Percentiles rank a stretch among this genome's conserved stretches.
Evolutionary conservation across 2,888 invertebrate genomes (phyloP).

Genomic region (Drosophila leonis): DNA sequence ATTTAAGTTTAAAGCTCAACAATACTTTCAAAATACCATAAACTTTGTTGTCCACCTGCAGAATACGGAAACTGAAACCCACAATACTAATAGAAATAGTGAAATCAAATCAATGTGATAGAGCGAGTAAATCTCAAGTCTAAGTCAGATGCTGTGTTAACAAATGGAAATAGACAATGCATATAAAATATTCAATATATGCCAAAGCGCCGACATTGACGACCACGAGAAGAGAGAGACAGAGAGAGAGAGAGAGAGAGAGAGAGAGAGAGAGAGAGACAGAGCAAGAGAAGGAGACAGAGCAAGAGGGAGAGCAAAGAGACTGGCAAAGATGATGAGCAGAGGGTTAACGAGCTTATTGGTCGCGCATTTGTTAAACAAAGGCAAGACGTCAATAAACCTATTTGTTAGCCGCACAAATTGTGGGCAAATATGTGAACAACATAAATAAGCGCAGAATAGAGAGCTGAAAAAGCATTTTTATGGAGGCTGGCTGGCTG

Average conservation of each 20-base stretch:
- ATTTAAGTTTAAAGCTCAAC: background rate
- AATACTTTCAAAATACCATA: background rate
- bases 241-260: background rate
- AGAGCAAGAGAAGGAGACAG: background rate
- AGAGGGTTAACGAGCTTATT: slow-evolving; percentile 32
- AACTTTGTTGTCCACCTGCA: background rate
- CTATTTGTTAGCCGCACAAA: slow-evolving; percentile 61
- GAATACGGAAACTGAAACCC: too few relatives aligned
- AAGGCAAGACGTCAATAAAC: slow-evolving; percentile 59
- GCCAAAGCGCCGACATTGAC: slow-evolving; percentile 31
- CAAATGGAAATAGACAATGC: slow-evolving; percentile 20
- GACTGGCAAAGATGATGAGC: background rate
- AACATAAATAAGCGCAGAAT: slow-evolving; percentile 64
- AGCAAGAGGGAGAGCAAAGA: background rate
- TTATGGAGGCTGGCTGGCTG: background rate
- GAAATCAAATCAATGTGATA: background rate
- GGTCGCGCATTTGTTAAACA: slow-evolving; percentile 39
- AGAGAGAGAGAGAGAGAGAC: background rate
- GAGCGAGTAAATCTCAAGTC: slow-evolving; percentile 14
- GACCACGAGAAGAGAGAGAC: background rate
- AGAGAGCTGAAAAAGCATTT: background rate
- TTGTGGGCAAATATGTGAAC: slow-evolving; percentile 72
- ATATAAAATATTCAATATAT: slow-evolving; percentile 50
- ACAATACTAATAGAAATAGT: background rate
- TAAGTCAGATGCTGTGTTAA: slow-evolving; percentile 8